Evolutionary conservation across 2,797 vertebrate species (phyloP).

Genomic region (Muraenolepis orangiensis): DNA sequence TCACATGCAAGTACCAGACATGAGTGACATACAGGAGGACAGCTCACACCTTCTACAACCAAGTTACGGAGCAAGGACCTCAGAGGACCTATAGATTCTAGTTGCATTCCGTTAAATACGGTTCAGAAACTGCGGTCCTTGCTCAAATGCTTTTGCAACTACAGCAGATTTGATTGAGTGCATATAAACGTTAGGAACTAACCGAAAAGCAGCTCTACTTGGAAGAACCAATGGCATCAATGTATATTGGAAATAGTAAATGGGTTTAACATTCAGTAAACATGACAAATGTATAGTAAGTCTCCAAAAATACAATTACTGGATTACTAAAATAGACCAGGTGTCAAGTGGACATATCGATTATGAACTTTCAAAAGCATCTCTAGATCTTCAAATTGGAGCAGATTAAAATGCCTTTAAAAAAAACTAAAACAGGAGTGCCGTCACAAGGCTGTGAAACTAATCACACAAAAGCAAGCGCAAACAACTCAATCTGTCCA

Average conservation of each 20-base stretch:
- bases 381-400: neutral
- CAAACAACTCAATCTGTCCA: neutral
- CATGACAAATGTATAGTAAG: neutral
- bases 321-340: neutral
- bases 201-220: too few species aligned
- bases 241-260: neutral
- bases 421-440: too few species aligned
- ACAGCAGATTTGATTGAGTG: neutral
- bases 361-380: neutral
- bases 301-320: neutral
- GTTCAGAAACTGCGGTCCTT: neutral
- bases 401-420: neutral
- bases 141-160: neutral
- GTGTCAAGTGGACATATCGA: neutral
- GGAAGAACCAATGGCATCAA: too few species aligned
- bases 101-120: neutral
- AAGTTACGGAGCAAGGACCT: neutral
- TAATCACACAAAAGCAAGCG: neutral
- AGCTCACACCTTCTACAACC: neutral
- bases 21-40: neutral
- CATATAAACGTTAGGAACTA: neutral
- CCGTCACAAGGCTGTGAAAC: neutral
- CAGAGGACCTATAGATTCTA: neutral
- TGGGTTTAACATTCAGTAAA: neutral
- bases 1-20: constrained; percentile 19